phyloP scores from a whole-genome alignment of 2,113 vertebrate species.

The Caranx melampygus region DNA sequence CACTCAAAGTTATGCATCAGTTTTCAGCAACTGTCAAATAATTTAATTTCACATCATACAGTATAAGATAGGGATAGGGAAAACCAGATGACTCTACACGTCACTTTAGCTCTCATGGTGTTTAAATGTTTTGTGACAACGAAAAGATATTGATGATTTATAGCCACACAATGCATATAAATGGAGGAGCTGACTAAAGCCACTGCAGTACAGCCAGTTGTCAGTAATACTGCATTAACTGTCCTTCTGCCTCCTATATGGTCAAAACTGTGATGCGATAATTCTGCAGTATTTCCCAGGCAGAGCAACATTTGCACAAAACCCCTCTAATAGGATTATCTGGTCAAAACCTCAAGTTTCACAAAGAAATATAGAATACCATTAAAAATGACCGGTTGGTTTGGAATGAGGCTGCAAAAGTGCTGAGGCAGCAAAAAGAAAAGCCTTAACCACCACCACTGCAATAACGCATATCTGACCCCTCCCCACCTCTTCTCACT shows the following conservation, averaged over 20 bases:
- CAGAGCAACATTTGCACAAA: not conserved
- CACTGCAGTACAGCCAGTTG: not conserved
- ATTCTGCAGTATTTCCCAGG: slow-evolving; percentile 14
- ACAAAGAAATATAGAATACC: slow-evolving; percentile 34
- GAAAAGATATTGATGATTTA: not conserved
- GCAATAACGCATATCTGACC: slow-evolving; percentile 16
- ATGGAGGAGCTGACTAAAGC: not conserved
- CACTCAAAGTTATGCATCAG: too few species aligned
- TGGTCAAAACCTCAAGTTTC: slow-evolving; percentile 38
- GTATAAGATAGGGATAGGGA: too few species aligned
- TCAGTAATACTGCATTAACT: slow-evolving; percentile 1
- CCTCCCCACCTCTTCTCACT: not conserved
- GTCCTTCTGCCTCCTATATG: not conserved
- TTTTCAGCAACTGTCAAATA: too few species aligned
- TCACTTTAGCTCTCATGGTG: not conserved
- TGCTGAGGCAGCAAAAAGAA: slow-evolving; percentile 48
- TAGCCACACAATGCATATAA: not conserved
- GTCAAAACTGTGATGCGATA: slow-evolving; percentile 7
- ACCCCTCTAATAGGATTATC: slow-evolving; percentile 55
- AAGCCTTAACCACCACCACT: slow-evolving; percentile 12
- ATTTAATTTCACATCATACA: too few species aligned
- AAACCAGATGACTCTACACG: not conserved
- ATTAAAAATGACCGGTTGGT: slow-evolving; percentile 39
- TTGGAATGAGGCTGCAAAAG: slow-evolving; percentile 39
- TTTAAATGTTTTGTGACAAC: not conserved